A percentile compares a stretch with the other conserved stretches of the same genome.
Conservation (phyloP, 2,797 vertebrate genomes). For the Brachymystax lenok region DNA sequence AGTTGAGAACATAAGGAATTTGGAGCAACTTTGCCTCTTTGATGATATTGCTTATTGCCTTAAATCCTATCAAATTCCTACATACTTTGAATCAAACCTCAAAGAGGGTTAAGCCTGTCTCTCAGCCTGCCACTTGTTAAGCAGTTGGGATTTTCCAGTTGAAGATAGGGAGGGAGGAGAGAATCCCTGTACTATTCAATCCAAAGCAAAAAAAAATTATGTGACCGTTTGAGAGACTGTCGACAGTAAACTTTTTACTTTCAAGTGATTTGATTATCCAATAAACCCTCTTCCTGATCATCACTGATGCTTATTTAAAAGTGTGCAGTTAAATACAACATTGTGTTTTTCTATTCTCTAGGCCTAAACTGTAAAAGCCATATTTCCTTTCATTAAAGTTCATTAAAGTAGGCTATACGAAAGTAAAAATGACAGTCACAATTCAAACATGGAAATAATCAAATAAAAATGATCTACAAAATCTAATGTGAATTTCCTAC, state of each 20-base stretch:
- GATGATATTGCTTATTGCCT: neutral
- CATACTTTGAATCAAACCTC: constrained; percentile 1
- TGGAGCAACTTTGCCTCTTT: constrained; percentile 3
- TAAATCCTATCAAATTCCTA: neutral
- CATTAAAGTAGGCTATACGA: too few relatives aligned
- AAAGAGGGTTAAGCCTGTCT: neutral
- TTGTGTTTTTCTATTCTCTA: too few relatives aligned
- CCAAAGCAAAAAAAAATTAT: neutral
- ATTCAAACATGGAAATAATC: too few relatives aligned
- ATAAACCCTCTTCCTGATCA: constrained; percentile 46
- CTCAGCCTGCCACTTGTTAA: neutral
- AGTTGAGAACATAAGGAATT: neutral
- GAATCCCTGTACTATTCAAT: constrained; percentile 14
- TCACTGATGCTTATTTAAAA: constrained; percentile 2
- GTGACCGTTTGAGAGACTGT: constrained; percentile 16
- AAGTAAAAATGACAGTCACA: too few relatives aligned
- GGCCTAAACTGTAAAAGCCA: too few relatives aligned
- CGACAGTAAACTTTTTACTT: constrained; percentile 34
- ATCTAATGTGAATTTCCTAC: too few relatives aligned
- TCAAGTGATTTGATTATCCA: constrained; percentile 34
- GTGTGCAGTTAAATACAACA: too few relatives aligned
- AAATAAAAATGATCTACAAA: too few relatives aligned
- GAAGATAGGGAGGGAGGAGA: constrained; percentile 22
- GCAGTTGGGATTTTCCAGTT: neutral
- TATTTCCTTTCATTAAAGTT: too few relatives aligned